A percentile compares a stretch with the other conserved stretches of the same genome.
phyloP scores from a whole-genome alignment of 2,888 invertebrate species.

The Dusona sp. region DNA sequence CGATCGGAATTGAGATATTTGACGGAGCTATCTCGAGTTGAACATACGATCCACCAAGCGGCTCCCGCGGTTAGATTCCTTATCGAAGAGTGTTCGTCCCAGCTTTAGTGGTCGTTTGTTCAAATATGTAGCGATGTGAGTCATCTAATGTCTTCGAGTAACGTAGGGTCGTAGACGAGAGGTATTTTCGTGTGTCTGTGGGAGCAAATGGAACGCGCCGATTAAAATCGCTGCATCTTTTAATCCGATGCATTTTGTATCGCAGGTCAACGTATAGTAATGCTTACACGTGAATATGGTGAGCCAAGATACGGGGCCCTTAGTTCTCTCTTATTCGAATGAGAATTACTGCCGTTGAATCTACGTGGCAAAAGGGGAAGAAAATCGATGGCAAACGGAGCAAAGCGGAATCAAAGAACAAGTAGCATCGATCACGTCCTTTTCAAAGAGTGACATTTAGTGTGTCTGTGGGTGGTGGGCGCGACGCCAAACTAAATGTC shows the following conservation, averaged over 20 bases:
- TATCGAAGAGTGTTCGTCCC: conserved; percentile 66
- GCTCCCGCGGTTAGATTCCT: conserved; percentile 67
- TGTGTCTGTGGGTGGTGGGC: conserved; percentile 78
- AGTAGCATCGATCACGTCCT: conserved; percentile 79
- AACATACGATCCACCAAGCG: conserved; percentile 38
- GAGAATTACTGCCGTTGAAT: not conserved
- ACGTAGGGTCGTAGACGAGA: conserved; percentile 26
- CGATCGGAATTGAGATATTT: conserved; percentile 71
- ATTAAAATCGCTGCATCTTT: conserved; percentile 46
- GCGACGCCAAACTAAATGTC: conserved; percentile 79
- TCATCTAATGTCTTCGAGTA: conserved; percentile 35
- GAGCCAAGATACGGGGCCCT: not conserved
- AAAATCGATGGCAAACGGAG: conserved; percentile 29
- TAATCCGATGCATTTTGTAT: conserved; percentile 4
- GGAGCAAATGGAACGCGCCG: conserved; percentile 15
- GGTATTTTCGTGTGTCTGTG: conserved; percentile 23
- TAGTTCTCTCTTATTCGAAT: not conserved
- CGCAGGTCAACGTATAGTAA: conserved; percentile 5
- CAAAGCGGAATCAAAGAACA: conserved; percentile 61
- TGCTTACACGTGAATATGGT: not conserved
- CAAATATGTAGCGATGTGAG: conserved; percentile 56
- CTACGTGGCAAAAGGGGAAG: not conserved
- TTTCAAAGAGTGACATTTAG: conserved; percentile 79
- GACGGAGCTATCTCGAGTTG: conserved; percentile 50
- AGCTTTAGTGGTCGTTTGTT: conserved; percentile 66